Evolutionary conservation across 2,113 vertebrate genomes (phyloP).

Genomic region (Melanotaenia duboulayi): DNA sequence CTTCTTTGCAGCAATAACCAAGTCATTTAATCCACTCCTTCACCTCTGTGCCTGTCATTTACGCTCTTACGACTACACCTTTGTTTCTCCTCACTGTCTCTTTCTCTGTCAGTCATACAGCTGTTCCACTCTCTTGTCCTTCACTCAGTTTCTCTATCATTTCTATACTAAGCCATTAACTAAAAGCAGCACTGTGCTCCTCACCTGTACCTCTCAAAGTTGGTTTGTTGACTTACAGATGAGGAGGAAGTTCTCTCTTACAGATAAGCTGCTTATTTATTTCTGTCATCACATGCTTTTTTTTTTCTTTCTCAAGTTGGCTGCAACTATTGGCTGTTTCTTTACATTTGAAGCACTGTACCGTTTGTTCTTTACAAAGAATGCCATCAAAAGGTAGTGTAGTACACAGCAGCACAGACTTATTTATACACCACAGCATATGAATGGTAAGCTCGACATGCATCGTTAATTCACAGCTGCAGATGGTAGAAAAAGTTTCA

Average conservation of each 20-base stretch:
- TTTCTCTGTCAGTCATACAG: constrained; percentile 18
- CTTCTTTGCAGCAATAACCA: constrained; percentile 21
- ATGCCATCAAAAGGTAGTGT: background rate
- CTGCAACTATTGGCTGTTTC: background rate
- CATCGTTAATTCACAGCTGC: constrained; percentile 21
- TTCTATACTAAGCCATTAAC: background rate
- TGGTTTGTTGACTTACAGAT: background rate
- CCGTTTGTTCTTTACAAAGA: background rate
- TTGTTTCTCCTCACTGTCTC: background rate
- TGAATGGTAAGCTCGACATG: constrained; percentile 16
- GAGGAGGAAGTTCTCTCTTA: background rate
- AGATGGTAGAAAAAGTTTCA: constrained; percentile 9
- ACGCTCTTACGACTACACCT: background rate
- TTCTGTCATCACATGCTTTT: background rate
- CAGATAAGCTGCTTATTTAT: background rate
- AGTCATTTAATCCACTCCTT: constrained; percentile 39
- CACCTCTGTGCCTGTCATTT: constrained; percentile 31
- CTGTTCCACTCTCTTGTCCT: constrained; percentile 26
- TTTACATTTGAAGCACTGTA: background rate
- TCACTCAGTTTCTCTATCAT: constrained; percentile 3
- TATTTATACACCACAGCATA: constrained; percentile 22
- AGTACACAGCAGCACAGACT: background rate
- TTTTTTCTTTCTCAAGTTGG: background rate
- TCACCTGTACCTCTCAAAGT: constrained; percentile 5
- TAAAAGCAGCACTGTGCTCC: constrained; percentile 20